phyloP scores from a whole-genome alignment of 1,140 invertebrate genomes.

The Trachymyrmex septentrionalis region DNA sequence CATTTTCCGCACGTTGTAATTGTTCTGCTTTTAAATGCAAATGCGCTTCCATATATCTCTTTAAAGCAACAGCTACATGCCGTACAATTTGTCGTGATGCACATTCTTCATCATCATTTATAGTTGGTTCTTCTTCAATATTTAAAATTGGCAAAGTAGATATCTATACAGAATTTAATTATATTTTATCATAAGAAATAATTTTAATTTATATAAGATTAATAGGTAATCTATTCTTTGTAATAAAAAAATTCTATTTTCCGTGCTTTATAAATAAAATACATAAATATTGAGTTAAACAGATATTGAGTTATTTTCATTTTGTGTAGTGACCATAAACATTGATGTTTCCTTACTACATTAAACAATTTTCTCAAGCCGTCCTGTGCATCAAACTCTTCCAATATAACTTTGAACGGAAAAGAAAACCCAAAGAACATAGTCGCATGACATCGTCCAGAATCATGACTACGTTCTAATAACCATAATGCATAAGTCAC shows the following conservation, averaged over 20 bases:
- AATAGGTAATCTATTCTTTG: neutral
- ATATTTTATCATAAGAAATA: slow-evolving; percentile 32
- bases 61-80: slow-evolving; percentile 96
- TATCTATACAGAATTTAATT: slow-evolving; percentile 87
- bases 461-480: slow-evolving; percentile 98
- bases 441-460: slow-evolving; percentile 97
- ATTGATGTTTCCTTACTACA: slow-evolving; percentile 88
- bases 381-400: slow-evolving; percentile 97
- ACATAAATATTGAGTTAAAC: neutral
- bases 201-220: neutral
- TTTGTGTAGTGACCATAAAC: neutral
- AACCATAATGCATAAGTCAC: slow-evolving; percentile 97
- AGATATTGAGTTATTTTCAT: neutral
- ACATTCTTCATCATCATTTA: slow-evolving; percentile 97
- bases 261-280: neutral
- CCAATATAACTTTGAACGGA: slow-evolving; percentile 95
- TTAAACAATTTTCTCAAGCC: slow-evolving; percentile 97
- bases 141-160: slow-evolving; percentile 94
- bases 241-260: neutral
- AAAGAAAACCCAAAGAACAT: slow-evolving; percentile 99
- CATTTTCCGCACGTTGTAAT: slow-evolving; percentile 89
- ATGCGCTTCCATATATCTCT: slow-evolving; percentile 97
- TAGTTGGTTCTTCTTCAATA: slow-evolving; percentile 89
- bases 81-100: slow-evolving; percentile 97
- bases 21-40: slow-evolving; percentile 94